phyloP scores from a whole-genome alignment of 1,140 invertebrate genomes.

The Pogonomyrmex barbatus region DNA sequence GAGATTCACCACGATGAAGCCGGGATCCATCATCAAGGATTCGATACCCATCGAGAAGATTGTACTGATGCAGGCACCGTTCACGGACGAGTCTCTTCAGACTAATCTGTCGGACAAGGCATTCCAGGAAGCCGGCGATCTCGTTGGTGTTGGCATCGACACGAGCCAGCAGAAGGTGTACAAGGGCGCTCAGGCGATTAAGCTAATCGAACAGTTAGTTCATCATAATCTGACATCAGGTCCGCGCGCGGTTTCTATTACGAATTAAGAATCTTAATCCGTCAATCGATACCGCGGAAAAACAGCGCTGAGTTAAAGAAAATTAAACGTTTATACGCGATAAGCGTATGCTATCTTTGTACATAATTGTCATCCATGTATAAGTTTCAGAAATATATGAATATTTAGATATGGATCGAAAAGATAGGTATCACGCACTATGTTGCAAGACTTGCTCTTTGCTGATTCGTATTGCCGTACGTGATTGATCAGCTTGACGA shows the following conservation, averaged over 20 bases:
- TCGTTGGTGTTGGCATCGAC: constrained; percentile 80
- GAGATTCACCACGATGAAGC: constrained; percentile 73
- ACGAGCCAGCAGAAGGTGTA: constrained; percentile 77
- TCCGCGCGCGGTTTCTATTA: not conserved
- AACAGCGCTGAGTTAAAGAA: constrained; percentile 4
- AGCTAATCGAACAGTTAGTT: constrained; percentile 71
- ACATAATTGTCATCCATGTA: not conserved
- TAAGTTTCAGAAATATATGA: constrained; percentile 59
- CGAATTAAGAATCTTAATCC: not conserved
- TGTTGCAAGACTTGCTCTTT: not conserved
- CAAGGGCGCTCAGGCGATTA: constrained; percentile 78
- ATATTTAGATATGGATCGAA: constrained; percentile 7
- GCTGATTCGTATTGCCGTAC: constrained; percentile 34
- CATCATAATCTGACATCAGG: constrained; percentile 28
- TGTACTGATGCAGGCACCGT: constrained; percentile 81
- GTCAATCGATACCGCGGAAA: constrained; percentile 1
- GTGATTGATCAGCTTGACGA: constrained; percentile 27
- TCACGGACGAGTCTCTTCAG: constrained; percentile 76
- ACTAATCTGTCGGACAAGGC: constrained; percentile 84
- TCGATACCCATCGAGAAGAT: constrained; percentile 75
- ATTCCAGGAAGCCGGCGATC: constrained; percentile 83
- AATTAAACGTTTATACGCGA: not conserved
- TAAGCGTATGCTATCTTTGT: not conserved
- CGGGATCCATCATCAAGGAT: constrained; percentile 82
- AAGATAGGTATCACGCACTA: not conserved